Conservation (phyloP, 2,888 invertebrate species). For the Emmelina monodactyla region DNA sequence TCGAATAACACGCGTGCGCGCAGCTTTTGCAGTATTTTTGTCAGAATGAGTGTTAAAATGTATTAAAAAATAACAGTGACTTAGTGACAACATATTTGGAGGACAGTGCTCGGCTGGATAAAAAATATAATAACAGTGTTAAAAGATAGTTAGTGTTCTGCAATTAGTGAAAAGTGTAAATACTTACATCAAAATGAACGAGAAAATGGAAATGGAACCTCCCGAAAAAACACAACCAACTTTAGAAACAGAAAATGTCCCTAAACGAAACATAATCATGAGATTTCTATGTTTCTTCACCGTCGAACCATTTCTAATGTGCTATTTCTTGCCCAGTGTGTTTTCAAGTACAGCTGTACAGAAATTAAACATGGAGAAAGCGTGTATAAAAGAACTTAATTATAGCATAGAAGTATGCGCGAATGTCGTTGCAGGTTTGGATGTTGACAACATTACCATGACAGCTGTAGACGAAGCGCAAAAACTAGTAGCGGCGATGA, state of each 20-base stretch:
- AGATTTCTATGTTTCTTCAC: too few relatives aligned
- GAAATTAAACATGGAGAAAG: slow-evolving; percentile 64
- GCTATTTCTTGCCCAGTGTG: slow-evolving; percentile 68
- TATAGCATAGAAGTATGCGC: slow-evolving; percentile 56
- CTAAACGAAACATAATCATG: too few relatives aligned
- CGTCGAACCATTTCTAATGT: slow-evolving; percentile 71
- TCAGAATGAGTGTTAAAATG: too few relatives aligned
- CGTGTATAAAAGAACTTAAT: slow-evolving; percentile 59
- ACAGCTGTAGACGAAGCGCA: slow-evolving; percentile 44
- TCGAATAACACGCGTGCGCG: too few relatives aligned
- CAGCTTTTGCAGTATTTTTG: too few relatives aligned
- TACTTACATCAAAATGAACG: slow-evolving; percentile 20
- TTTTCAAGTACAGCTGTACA: slow-evolving; percentile 66
- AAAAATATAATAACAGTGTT: too few relatives aligned
- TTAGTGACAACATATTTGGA: too few relatives aligned
- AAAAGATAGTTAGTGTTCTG: neutral
- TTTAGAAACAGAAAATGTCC: too few relatives aligned
- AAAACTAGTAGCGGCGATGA: slow-evolving; percentile 55
- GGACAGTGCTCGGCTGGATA: too few relatives aligned
- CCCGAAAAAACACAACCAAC: too few relatives aligned
- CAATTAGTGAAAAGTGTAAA: slow-evolving; percentile 10
- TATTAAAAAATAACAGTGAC: too few relatives aligned
- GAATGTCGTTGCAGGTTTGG: slow-evolving; percentile 34
- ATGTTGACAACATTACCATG: slow-evolving; percentile 29
- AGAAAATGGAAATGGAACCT: slow-evolving; percentile 18